Base-by-base conservation (phyloP, 2,113 vertebrate genomes). In the Scartelaos histophorus region DNA sequence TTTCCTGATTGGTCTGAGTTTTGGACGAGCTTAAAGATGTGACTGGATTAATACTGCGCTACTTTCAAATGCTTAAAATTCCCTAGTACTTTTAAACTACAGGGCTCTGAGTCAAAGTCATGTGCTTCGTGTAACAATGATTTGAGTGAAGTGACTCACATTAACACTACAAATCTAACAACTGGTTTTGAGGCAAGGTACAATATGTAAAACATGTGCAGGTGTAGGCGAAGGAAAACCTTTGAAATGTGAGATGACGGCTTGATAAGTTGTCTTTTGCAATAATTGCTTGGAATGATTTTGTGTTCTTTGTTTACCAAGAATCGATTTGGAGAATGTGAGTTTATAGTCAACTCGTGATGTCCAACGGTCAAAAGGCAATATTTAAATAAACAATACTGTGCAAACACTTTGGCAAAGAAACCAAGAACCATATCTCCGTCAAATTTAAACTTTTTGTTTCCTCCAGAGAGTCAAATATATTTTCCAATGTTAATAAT, bases 161-260 rank as follows among this genome's bases (percentile, higher is more conserved):
- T 89, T 91, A 89, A 90, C 87, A 87, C 86, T 83, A 87, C 80
- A 82, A 82, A 87, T 78, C 72, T 75, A 76, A 82, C 82, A 90
- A 84, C 53, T 51, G 67, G 76, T 84, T 86, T 65, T 82, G 77
- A 78, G 71, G 67, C 70, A 71, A 67, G 80, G 77, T 78, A 76
- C 89, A 77, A 79, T 82, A 89, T 89, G 89, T 84, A 79, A 83
- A 38, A 61, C 66, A 82, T 49, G 80, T 60, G 80, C 54, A 51
- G 49, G 84, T 81, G 67, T 88, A 89, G 89, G 90, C 85, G 74
- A 90, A 76, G 66, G 71, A 85, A 54, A 61, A 45, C 57, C 75
- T 91, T 91, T 92, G 91, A 93, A 93, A 93, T 74, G 7, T 21
- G 89, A 93, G 71, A 88, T 69, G 34, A 76, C 74, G 67, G 82